phyloP scores from a whole-genome alignment of 2,797 vertebrate genomes.

The Eospalax fontanierii region DNA sequence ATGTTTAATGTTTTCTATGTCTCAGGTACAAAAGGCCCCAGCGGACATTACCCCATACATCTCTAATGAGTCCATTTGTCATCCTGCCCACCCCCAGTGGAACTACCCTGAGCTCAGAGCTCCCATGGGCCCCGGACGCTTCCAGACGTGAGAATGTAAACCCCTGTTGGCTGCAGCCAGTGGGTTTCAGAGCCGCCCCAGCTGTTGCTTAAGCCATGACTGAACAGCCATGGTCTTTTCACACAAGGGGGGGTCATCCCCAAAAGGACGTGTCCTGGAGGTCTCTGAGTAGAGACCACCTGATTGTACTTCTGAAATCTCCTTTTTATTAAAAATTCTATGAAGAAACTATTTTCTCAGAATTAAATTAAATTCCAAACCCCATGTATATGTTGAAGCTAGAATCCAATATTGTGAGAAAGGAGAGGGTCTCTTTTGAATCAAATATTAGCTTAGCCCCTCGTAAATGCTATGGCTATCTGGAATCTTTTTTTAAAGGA shows the following conservation, averaged over 20 bases:
- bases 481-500: not conserved
- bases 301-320: constrained; percentile 61
- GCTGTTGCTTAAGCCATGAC: not conserved
- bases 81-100: not conserved
- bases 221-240: not conserved
- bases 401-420: constrained; percentile 61
- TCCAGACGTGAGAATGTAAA: not conserved
- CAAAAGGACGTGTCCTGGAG: constrained; percentile 12
- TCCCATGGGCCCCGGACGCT: not conserved
- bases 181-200: not conserved
- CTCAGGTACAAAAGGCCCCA: not conserved
- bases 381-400: constrained; percentile 31
- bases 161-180: not conserved
- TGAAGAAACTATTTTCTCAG: constrained; percentile 65
- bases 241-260: not conserved
- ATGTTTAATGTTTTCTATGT: not conserved
- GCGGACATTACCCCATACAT: not conserved
- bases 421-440: not conserved
- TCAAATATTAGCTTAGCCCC: not conserved
- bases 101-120: not conserved
- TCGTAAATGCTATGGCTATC: constrained; percentile 18
- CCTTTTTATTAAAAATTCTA: constrained; percentile 57
- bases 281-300: constrained; percentile 19
- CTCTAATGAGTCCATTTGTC: not conserved
- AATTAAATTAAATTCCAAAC: constrained; percentile 71